phyloP scores from a whole-genome alignment of 2,113 vertebrate genomes.

The Vimba vimba region DNA sequence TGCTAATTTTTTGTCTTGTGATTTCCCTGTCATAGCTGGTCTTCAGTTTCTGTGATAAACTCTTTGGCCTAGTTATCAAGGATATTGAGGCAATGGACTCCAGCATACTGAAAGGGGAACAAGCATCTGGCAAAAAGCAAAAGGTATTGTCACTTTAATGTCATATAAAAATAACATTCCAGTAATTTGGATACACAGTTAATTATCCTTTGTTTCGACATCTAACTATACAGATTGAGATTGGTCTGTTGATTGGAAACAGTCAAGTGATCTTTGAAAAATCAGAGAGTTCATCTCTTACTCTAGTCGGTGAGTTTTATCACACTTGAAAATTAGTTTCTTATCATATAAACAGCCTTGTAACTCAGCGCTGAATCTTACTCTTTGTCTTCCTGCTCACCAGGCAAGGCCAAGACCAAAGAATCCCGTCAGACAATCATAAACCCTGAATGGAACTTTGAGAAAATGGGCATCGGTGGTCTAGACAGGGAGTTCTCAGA shows the following conservation, averaged over 20 bases:
- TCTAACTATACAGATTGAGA: slow-evolving; percentile 81
- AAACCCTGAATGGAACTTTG: slow-evolving; percentile 99
- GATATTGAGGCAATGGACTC: slow-evolving; percentile 97
- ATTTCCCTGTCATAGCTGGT: slow-evolving; percentile 82
- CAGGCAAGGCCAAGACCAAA: slow-evolving; percentile 97
- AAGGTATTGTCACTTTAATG: slow-evolving; percentile 79
- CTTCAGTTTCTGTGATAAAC: slow-evolving; percentile 95
- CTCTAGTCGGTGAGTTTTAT: slow-evolving; percentile 85
- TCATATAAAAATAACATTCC: neutral
- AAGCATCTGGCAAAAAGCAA: slow-evolving; percentile 85
- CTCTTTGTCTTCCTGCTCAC: neutral
- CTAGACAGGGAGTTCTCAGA: slow-evolving; percentile 96
- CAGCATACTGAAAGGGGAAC: slow-evolving; percentile 92
- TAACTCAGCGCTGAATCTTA: neutral
- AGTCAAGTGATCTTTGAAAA: slow-evolving; percentile 99
- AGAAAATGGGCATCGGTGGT: slow-evolving; percentile 98
- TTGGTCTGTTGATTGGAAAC: slow-evolving; percentile 93
- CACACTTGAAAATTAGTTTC: neutral
- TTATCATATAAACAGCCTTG: neutral
- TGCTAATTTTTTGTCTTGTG: neutral
- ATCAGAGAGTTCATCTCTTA: slow-evolving; percentile 92
- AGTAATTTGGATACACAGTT: neutral
- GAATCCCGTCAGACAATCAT: slow-evolving; percentile 96
- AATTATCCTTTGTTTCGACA: neutral
- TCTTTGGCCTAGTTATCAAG: slow-evolving; percentile 93